Evolutionary conservation across 2,888 invertebrate species (phyloP).

Genomic region (Spilarctia lutea): DNA sequence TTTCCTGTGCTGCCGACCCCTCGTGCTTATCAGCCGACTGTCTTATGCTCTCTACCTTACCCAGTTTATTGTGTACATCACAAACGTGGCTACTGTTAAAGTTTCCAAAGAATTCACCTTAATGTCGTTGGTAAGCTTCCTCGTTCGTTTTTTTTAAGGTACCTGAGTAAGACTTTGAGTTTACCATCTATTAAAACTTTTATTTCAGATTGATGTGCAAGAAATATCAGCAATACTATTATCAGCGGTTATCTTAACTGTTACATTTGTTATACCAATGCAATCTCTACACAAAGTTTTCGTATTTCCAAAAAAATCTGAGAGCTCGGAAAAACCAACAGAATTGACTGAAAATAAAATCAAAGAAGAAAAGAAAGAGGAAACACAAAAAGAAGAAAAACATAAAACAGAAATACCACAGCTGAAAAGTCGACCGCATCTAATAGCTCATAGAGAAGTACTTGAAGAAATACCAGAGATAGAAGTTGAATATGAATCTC

Average conservation of each 20-base stretch:
- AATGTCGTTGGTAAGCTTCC: conserved; percentile 83
- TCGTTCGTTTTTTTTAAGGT: not conserved
- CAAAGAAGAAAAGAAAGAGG: conserved; percentile 41
- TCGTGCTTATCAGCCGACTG: conserved; percentile 88
- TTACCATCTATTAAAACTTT: conserved; percentile 1
- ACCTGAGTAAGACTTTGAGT: not conserved
- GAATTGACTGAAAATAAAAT: conserved; percentile 32
- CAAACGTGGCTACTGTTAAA: conserved; percentile 88
- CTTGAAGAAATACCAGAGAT: conserved; percentile 81
- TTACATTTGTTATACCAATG: conserved; percentile 89
- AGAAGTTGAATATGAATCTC: conserved; percentile 77
- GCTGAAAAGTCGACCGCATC: conserved; percentile 61
- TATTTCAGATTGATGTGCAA: conserved; percentile 84
- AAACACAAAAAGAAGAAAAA: conserved; percentile 53
- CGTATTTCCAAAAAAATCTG: conserved; percentile 54
- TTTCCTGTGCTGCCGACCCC: conserved; percentile 84
- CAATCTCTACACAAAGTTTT: conserved; percentile 80
- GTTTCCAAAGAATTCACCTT: conserved; percentile 87
- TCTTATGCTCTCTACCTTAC: conserved; percentile 89
- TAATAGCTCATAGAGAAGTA: conserved; percentile 79
- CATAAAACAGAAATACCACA: conserved; percentile 58
- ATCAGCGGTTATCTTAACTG: conserved; percentile 84
- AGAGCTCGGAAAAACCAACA: conserved; percentile 32
- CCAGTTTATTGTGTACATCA: conserved; percentile 89
- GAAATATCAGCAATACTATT: conserved; percentile 85